A percentile compares a stretch with the other conserved stretches of the same genome.
Conservation (phyloP, 2,888 invertebrate genomes). For the Himalopsyche japonica region DNA sequence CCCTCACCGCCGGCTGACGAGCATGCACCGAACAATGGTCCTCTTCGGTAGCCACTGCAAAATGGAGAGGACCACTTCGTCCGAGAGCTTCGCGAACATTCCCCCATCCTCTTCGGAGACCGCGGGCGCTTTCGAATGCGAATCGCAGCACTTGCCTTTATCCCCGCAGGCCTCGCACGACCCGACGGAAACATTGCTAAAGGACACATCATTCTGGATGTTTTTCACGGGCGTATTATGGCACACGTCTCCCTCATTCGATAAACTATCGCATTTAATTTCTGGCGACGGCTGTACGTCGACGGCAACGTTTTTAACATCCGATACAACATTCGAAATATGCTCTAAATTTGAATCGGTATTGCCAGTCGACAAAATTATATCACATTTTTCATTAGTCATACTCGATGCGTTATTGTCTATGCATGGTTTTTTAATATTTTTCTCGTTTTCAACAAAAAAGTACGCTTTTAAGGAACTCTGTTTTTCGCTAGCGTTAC, state of each 20-base stretch:
- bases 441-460: background rate
- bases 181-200: background rate
- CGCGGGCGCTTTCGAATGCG: background rate
- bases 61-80: constrained; percentile 83
- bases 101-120: constrained; percentile 48
- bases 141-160: background rate
- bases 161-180: background rate
- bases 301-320: background rate
- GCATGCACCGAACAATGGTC: constrained; percentile 69
- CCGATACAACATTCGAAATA: no score
- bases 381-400: no score
- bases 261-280: background rate
- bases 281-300: background rate
- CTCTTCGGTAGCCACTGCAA: constrained; percentile 83
- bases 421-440: background rate
- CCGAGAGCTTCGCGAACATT: constrained; percentile 75
- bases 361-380: no score
- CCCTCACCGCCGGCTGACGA: constrained; percentile 68
- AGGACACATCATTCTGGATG: background rate
- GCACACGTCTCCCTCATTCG: background rate
- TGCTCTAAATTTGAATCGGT: no score
- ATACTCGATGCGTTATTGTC: no score
- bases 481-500: background rate
- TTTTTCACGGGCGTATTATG: background rate
- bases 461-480: background rate